Percentiles rank a stretch among this genome's conserved stretches.
Conservation (phyloP, 2,888 invertebrate genomes). For the Thymelicus lineola region DNA sequence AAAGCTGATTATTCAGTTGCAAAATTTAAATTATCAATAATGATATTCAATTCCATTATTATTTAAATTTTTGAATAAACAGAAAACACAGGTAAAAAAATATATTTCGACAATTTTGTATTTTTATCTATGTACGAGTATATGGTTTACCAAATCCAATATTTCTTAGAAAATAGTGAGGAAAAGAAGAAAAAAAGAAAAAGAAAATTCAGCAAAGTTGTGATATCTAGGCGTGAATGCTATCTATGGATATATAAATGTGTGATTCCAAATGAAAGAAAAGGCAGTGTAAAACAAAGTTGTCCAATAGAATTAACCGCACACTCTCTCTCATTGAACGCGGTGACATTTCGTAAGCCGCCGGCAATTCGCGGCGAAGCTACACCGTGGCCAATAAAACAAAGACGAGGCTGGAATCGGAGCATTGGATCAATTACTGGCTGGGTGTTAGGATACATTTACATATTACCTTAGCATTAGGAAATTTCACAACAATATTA, state of each 20-base stretch:
- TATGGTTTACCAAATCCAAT: no score
- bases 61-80: no score
- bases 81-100: no score
- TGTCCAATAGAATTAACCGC: constrained; percentile 35
- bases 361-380: constrained; percentile 48
- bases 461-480: not conserved
- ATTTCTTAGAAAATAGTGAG: no score
- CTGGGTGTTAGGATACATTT: not conserved
- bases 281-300: constrained; percentile 8
- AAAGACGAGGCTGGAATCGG: constrained; percentile 22
- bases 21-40: no score
- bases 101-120: no score
- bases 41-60: no score
- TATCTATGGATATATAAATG: not conserved
- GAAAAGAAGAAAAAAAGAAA: no score
- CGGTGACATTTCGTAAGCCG: constrained; percentile 48
- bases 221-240: no score
- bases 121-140: no score
- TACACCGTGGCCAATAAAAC: constrained; percentile 52
- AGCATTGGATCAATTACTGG: not conserved
- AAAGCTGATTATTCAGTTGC: no score
- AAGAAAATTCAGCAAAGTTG: no score
- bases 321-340: constrained; percentile 46
- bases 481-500: not conserved
- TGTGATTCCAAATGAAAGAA: constrained; percentile 1